Conservation (phyloP, 2,888 invertebrate species). For the Belgica antarctica region DNA sequence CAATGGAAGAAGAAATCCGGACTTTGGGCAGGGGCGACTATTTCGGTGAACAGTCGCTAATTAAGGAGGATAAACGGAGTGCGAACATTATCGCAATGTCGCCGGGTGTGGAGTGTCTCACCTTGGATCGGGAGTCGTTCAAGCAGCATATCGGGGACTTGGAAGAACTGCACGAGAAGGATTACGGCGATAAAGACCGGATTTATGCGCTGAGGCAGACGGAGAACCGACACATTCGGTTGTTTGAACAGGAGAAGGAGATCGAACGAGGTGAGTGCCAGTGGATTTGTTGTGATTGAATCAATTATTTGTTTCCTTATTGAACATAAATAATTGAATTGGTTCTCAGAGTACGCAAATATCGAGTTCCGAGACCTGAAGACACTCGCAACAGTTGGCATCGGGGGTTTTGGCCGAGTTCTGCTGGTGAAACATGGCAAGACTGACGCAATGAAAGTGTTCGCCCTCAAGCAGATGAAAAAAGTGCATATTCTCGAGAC, state of each 20-base stretch:
- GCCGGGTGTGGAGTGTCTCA: constrained; percentile 82
- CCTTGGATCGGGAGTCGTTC: constrained; percentile 75
- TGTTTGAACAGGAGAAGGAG: not conserved
- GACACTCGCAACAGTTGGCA: constrained; percentile 80
- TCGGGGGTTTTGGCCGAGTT: constrained; percentile 90
- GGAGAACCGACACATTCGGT: constrained; percentile 26
- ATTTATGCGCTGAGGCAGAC: constrained; percentile 52
- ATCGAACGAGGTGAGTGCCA: constrained; percentile 27
- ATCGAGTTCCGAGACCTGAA: constrained; percentile 76
- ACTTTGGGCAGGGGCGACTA: constrained; percentile 73
- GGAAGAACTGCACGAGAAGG: constrained; percentile 69
- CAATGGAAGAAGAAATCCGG: constrained; percentile 67
- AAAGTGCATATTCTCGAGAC: constrained; percentile 87
- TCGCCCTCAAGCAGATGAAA: constrained; percentile 85
- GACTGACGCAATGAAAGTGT: constrained; percentile 59
- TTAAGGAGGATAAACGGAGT: constrained; percentile 82
- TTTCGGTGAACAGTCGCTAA: constrained; percentile 85
- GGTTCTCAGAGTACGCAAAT: constrained; percentile 61
- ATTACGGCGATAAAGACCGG: constrained; percentile 67
- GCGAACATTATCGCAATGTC: constrained; percentile 89
- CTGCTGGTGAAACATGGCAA: constrained; percentile 68
- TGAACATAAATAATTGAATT: not conserved
- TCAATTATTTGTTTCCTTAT: not conserved
- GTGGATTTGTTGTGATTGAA: not conserved
- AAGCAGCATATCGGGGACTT: constrained; percentile 73